Percentiles rank a stretch among this genome's conserved stretches.
Conservation (phyloP, 2,797 vertebrate genomes). For the Cirrhinus mrigala region DNA sequence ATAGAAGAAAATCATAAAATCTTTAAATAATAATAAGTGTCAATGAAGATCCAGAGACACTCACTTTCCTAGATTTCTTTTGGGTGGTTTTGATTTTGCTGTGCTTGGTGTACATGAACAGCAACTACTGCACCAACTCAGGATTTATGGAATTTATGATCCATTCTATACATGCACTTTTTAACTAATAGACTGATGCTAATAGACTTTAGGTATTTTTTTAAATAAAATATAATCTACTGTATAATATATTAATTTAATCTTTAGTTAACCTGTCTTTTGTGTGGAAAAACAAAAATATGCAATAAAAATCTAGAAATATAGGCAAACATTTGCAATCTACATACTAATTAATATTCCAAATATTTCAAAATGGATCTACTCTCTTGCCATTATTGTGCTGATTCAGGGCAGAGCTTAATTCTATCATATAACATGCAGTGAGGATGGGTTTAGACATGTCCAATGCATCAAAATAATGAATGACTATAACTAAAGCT, state of each 20-base stretch:
- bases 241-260: constrained; percentile 26
- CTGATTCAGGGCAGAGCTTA: constrained; percentile 46
- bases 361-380: constrained; percentile 44
- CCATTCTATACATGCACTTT: constrained; percentile 49
- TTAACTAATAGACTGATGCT: constrained; percentile 14
- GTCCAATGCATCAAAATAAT: constrained; percentile 42
- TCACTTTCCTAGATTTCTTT: constrained; percentile 7
- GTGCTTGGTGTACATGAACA: not conserved
- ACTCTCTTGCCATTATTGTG: constrained; percentile 46
- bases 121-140: not conserved
- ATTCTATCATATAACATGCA: constrained; percentile 58
- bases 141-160: constrained; percentile 26
- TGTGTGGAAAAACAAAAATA: constrained; percentile 44
- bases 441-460: constrained; percentile 42
- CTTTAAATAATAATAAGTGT: not conserved
- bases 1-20: constrained; percentile 16
- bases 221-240: constrained; percentile 25
- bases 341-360: constrained; percentile 42
- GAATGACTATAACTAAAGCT: constrained; percentile 55
- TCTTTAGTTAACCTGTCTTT: constrained; percentile 12
- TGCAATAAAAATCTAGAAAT: constrained; percentile 58
- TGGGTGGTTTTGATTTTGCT: constrained; percentile 6
- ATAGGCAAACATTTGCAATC: constrained; percentile 53
- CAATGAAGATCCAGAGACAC: not conserved
- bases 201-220: constrained; percentile 28